A percentile compares a stretch with the other conserved stretches of the same genome.
Evolutionary conservation across 1,140 invertebrate genomes (phyloP).

Genomic region (Calliopsis andreniformis): DNA sequence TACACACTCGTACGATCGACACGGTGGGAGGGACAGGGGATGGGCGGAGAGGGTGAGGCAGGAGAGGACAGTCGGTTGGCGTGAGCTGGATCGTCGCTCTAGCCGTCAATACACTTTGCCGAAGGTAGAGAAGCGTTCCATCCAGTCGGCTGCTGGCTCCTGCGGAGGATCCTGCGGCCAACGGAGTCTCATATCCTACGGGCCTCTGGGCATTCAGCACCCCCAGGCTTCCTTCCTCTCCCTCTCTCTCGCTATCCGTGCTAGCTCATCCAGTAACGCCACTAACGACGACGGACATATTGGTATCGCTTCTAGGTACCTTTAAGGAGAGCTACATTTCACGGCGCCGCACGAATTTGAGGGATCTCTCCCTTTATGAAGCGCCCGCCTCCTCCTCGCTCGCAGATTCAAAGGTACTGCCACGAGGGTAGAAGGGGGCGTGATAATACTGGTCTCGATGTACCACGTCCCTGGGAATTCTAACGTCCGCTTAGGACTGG

Average conservation of each 20-base stretch:
- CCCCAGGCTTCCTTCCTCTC: not conserved
- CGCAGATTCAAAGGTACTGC: constrained; percentile 39
- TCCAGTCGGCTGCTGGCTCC: constrained; percentile 58
- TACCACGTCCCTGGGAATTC: constrained; percentile 33
- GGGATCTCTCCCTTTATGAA: constrained; percentile 33
- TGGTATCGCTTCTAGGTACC: constrained; percentile 51
- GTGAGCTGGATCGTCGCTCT: constrained; percentile 63
- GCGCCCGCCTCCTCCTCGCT: constrained; percentile 1
- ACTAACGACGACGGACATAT: constrained; percentile 68
- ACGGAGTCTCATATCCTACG: constrained; percentile 71
- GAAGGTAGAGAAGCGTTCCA: constrained; percentile 67
- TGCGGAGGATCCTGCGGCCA: constrained; percentile 63
- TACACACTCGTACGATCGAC: constrained; percentile 18
- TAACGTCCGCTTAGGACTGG: constrained; percentile 35
- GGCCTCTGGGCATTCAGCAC: constrained; percentile 67
- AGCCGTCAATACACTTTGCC: constrained; percentile 72
- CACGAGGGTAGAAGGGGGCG: constrained; percentile 16
- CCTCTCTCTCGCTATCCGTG: constrained; percentile 37
- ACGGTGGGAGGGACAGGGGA: not conserved
- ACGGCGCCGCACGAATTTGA: constrained; percentile 44
- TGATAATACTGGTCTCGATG: constrained; percentile 10
- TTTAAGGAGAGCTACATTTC: constrained; percentile 58
- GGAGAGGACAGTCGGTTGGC: constrained; percentile 46
- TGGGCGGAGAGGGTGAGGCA: not conserved
- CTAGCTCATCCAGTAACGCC: constrained; percentile 65